These are phyloP conservation scores for Coranthus polyacanthus DNA, from an alignment of 2,797 vertebrate species.

Conservation along the genomic window DNA sequence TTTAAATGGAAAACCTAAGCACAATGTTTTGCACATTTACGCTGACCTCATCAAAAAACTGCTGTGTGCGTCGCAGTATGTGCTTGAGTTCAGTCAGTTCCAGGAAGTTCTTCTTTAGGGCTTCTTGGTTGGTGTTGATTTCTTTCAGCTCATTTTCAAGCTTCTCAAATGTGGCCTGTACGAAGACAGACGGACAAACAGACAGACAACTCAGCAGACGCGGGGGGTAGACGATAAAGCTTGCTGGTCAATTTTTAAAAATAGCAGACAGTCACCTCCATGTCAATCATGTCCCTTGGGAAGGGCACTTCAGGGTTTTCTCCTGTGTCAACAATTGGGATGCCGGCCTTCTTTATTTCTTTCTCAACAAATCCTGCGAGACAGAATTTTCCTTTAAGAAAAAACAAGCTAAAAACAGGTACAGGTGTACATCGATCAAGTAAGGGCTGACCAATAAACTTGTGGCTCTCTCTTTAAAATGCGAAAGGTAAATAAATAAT, in stretches of 20 bases:
- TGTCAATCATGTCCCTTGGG: conserved; percentile 97
- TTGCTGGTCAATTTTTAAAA: background rate
- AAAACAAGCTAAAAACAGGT: background rate
- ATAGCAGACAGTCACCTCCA: conserved; percentile 88
- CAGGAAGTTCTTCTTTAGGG: conserved; percentile 97
- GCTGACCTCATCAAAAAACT: conserved; percentile 99
- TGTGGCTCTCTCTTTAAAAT: background rate
- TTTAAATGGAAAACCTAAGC: background rate
- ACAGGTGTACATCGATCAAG: background rate
- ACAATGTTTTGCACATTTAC: conserved; percentile 28
- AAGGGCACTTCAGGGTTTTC: conserved; percentile 99
- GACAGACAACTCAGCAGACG: background rate
- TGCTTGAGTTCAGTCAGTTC: conserved; percentile 98
- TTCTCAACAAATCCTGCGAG: conserved; percentile 96
- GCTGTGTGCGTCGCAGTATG: conserved; percentile 97
- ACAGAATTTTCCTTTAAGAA: background rate
- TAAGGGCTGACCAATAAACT: too few relatives aligned
- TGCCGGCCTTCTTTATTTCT: conserved; percentile 96
- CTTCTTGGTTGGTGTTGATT: conserved; percentile 99
- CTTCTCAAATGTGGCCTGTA: conserved; percentile 97
- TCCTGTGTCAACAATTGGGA: conserved; percentile 93
- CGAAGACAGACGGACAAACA: background rate
- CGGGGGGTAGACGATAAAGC: background rate
- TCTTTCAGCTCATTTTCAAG: conserved; percentile 98
- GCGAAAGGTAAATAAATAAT: background rate